A percentile compares a stretch with the other conserved stretches of the same genome.
phyloP scores from a whole-genome alignment of 2,888 invertebrate genomes.

The Dichetophora obliterata region DNA sequence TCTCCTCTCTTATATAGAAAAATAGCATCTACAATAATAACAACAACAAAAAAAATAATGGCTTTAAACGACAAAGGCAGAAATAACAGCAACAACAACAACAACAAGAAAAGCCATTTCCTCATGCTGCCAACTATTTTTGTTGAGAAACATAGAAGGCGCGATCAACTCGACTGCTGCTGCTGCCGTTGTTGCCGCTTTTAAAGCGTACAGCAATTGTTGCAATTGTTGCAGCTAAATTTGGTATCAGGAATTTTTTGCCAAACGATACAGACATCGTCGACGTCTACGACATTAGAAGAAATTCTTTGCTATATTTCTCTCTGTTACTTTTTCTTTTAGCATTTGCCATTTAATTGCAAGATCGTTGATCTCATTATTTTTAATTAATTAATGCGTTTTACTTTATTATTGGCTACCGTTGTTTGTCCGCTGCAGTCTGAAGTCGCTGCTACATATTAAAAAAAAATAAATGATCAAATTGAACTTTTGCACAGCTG shows the following conservation, averaged over 20 bases:
- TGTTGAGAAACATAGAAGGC: constrained; percentile 32
- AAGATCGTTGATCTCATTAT: constrained; percentile 38
- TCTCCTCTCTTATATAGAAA: constrained; percentile 45
- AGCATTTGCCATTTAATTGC: constrained; percentile 12
- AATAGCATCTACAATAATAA: constrained; percentile 9
- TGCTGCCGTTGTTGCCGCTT: constrained; percentile 18
- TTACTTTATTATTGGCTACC: neutral
- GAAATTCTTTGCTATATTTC: neutral
- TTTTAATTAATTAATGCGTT: constrained; percentile 28
- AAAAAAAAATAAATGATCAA: neutral
- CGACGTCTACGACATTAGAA: neutral
- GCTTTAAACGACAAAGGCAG: constrained; percentile 19
- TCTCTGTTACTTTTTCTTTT: neutral
- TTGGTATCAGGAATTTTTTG: constrained; percentile 39
- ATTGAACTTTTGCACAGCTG: neutral
- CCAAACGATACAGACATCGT: neutral
- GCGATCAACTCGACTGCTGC: constrained; percentile 27
- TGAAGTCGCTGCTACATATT: neutral
- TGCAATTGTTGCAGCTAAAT: constrained; percentile 40
- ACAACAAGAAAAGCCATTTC: constrained; percentile 23
- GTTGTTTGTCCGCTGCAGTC: neutral
- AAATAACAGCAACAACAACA: constrained; percentile 28
- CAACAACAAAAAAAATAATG: neutral
- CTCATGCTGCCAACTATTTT: constrained; percentile 23
- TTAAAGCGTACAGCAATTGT: neutral